Evolutionary conservation across 1,140 invertebrate genomes (phyloP).

Genomic region (Tenebrio molitor): DNA sequence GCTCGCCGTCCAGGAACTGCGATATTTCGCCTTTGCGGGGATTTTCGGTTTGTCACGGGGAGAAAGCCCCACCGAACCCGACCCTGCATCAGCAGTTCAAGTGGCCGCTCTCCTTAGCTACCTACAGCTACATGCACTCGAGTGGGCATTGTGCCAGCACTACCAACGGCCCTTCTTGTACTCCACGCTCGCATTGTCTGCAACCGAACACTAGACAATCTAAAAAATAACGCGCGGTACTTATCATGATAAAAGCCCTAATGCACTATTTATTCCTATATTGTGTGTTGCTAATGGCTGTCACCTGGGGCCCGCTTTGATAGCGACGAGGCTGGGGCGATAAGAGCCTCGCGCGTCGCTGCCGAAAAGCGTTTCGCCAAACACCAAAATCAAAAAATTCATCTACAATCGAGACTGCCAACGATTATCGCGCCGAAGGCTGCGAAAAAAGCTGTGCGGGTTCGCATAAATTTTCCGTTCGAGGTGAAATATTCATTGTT

Average conservation of each 20-base stretch:
- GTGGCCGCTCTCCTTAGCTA: slow-evolving; percentile 54
- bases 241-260: slow-evolving; percentile 54
- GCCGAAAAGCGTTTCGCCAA: not conserved
- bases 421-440: too few relatives aligned
- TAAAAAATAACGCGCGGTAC: slow-evolving; percentile 49
- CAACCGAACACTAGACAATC: slow-evolving; percentile 40
- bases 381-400: too few relatives aligned
- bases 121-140: slow-evolving; percentile 55
- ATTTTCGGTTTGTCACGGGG: too few relatives aligned
- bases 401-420: too few relatives aligned
- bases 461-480: too few relatives aligned
- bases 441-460: too few relatives aligned
- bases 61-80: too few relatives aligned
- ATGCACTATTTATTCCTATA: slow-evolving; percentile 54
- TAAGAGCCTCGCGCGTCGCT: not conserved
- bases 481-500: too few relatives aligned
- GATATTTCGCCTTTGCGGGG: not conserved
- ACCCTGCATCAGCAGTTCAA: slow-evolving; percentile 49
- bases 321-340: not conserved
- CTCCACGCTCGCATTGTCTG: slow-evolving; percentile 51
- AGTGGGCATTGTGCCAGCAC: slow-evolving; percentile 53
- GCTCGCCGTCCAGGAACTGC: slow-evolving; percentile 29
- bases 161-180: slow-evolving; percentile 47
- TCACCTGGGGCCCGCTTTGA: slow-evolving; percentile 43
- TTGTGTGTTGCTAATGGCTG: slow-evolving; percentile 51